A percentile compares a stretch with the other conserved stretches of the same genome.
phyloP scores from a whole-genome alignment of 2,888 invertebrate genomes.

The Anorthoa munda region DNA sequence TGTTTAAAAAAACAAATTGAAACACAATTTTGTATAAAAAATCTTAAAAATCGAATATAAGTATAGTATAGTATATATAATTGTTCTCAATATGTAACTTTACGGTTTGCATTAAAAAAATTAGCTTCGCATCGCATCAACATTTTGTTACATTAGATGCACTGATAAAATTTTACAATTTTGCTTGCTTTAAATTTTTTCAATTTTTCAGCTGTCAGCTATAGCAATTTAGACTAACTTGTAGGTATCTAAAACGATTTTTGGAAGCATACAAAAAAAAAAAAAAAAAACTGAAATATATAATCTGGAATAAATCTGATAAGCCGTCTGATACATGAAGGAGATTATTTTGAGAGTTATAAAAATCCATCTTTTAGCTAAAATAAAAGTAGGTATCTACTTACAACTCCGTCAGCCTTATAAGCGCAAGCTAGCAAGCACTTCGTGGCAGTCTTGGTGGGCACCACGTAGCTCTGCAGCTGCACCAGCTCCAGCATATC shows the following conservation, averaged over 20 bases:
- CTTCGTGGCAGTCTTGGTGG: slow-evolving; percentile 84
- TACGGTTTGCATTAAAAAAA: background rate
- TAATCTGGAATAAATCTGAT: background rate
- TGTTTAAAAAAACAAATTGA: background rate
- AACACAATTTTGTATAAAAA: background rate
- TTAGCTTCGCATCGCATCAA: background rate
- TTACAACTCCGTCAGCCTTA: slow-evolving; percentile 79
- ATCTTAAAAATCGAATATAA: background rate
- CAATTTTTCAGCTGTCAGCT: background rate
- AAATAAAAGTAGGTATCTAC: slow-evolving; percentile 51
- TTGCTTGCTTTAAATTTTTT: no score
- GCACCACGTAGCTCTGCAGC: slow-evolving; percentile 76
- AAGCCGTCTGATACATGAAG: no score
- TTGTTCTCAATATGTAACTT: background rate
- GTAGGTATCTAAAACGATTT: background rate
- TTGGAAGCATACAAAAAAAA: background rate
- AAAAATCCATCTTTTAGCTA: background rate
- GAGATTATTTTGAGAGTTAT: no score
- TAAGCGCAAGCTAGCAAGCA: slow-evolving; percentile 89
- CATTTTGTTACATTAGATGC: background rate
- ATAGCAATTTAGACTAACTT: background rate
- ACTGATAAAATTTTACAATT: background rate
- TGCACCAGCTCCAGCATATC: slow-evolving; percentile 78
- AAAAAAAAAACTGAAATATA: no score
- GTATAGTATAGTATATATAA: no score